Evolutionary conservation across 2,113 vertebrate genomes (phyloP), one percentile per base, ranked within the genome.

Genomic region (Halichoerus grypus): DNA sequence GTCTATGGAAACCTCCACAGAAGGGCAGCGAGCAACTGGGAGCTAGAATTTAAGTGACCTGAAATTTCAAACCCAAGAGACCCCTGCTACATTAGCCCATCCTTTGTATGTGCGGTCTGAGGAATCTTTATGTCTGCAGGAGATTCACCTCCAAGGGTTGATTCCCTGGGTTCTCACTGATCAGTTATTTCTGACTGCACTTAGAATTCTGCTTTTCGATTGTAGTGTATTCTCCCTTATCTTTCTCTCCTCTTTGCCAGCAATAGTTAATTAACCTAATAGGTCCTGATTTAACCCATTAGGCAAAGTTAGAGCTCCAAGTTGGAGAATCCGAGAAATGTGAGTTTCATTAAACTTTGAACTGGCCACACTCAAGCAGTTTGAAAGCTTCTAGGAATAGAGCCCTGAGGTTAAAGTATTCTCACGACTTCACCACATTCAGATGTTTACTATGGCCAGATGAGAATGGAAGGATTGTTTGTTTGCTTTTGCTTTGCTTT

Each of bases 271-370:
- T 57, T 89, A 84, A 92, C 11, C 33, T 85, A 91, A 88, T 19
- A 36, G 79, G 39, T 65, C 36, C 55, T 49, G 26, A 72, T 67
- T 87, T 88, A 93, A 82, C 15, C 26, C n/a, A 67, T 63, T 31
- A 49, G 49, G 55, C 89, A 95, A 96, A 92, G 22, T 7, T 26
- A 91, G 61, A 74, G 65, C 59, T 71, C 42, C n/a, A 88, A 72
- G 42, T 22, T 65, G 88, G 42, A 63, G 59, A 67, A 80, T 59
- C 74, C 80, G 33, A 84, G 77, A 85, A 96, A 92, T 81, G 6
- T 83, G 72, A 88, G 63, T 76, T 92, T 97, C 33, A 21, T 95
- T 96, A 96, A 83, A 71, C 21, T 36, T 83, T 63, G 6, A 95
- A 42, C 7, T 69, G 69, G 42, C 57, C 21, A 12, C 19, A 53